Base-by-base conservation (phyloP, 2,888 invertebrate species). In the Hetaerina titia region DNA sequence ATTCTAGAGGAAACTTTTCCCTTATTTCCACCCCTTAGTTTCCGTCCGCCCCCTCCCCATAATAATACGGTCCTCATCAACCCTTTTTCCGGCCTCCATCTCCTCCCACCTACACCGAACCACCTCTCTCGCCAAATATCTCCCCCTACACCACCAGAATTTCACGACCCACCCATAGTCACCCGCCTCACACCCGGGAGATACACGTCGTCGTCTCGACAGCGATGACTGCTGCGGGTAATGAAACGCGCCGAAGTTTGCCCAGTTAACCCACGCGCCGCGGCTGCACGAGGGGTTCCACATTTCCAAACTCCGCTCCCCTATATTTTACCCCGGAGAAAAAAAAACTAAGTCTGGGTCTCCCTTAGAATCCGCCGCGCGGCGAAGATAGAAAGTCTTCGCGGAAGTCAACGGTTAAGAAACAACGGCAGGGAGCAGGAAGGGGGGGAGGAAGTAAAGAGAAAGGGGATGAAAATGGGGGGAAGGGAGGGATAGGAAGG, bases 361-460 rank as follows among this genome's bases (percentile, higher is more conserved):
- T 69, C 7, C 45, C 45, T 1, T 45, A 45, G 45, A 45, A 45
- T 45, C 45, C 45, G 45, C 45, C 45, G 45, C 45, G 45, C 69
- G n/a, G 4, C 22, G 19, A 22, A 69, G 69, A 60, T 15, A 5
- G n/a, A n/a, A 69, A 69, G 69, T 69, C 22, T 4, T 69, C 69
- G 19, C n/a, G 22, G 69, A 0, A 69, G 69, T 2, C n/a, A 19
- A 9, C 19, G 22, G 22, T 69, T 22, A 6, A 69, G 69, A n/a
- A n/a, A 69, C 7, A n/a, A 22, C 22, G 22, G 69, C 19, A n/a
- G 9, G 69, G 69, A 69, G 69, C 45, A 45, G n/a, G 69, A 22
- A 69, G 88, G 81, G 60, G 96, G 96, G 96, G 96, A 81, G 96
- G 96, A 63, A 22, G 69, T 69, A 19, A 22, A 69, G 22, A 96